These are phyloP conservation scores for Eufriesea mexicana DNA, from an alignment of 1,140 invertebrate genomes.

Conservation along the genomic window DNA sequence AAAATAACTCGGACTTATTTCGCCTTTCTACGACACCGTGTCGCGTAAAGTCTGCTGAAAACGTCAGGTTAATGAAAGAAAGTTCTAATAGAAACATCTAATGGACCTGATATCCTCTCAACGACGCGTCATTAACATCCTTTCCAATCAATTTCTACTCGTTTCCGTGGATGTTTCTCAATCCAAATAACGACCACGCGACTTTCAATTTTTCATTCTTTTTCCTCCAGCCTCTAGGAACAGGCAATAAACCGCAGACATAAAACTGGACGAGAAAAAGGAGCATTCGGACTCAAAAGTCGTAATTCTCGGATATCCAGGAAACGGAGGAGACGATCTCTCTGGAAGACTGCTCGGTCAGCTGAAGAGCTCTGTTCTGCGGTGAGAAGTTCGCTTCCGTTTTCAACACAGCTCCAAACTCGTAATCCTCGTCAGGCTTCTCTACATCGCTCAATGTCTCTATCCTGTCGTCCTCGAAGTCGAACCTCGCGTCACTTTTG, in stretches of 20 bases:
- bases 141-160: conserved; percentile 4
- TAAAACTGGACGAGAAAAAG: background rate
- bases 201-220: background rate
- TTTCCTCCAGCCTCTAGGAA: background rate
- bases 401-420: conserved; percentile 6
- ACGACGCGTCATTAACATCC: background rate
- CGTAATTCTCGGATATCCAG: conserved; percentile 71
- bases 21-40: background rate
- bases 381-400: conserved; percentile 63
- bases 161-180: background rate
- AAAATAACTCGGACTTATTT: background rate
- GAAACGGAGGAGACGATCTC: conserved; percentile 66
- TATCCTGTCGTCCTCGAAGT: conserved; percentile 41
- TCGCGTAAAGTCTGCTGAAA: background rate
- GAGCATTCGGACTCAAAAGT: conserved; percentile 52
- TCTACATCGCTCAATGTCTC: conserved; percentile 50
- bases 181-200: background rate
- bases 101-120: background rate
- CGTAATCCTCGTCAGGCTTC: conserved; percentile 29
- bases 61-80: background rate
- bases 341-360: conserved; percentile 64
- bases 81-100: background rate
- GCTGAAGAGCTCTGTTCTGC: conserved; percentile 45
- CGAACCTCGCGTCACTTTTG: conserved; percentile 35
- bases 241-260: background rate